Evolutionary conservation across 2,113 vertebrate species (phyloP).

Genomic region (Festucalex cinctus): DNA sequence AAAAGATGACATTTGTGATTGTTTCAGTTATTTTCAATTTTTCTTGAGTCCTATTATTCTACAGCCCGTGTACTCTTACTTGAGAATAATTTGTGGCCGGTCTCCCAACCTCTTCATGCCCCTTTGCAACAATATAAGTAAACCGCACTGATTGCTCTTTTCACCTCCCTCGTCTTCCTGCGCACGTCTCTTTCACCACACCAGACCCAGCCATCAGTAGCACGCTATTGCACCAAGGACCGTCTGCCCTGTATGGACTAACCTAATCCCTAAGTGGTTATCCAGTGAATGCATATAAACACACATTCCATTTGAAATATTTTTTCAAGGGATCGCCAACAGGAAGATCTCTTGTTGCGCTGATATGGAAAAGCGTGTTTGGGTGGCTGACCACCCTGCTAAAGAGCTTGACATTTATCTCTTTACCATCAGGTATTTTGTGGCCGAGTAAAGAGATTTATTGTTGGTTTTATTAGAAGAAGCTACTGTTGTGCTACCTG

Average conservation of each 20-base stretch:
- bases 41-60: too few species aligned
- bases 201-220: constrained; percentile 33
- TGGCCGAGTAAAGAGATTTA: constrained; percentile 2
- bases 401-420: constrained; percentile 34
- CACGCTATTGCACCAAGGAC: constrained; percentile 3
- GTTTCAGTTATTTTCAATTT: too few species aligned
- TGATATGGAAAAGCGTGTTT: constrained; percentile 47
- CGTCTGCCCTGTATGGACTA: neutral
- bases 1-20: too few species aligned
- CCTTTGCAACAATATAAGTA: constrained; percentile 9
- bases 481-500: constrained; percentile 9
- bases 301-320: constrained; percentile 16
- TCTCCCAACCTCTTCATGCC: constrained; percentile 10
- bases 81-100: too few species aligned
- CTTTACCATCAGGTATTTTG: constrained; percentile 25
- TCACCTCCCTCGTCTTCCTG: constrained; percentile 6
- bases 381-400: constrained; percentile 42
- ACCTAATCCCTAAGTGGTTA: constrained; percentile 35
- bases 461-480: constrained; percentile 7
- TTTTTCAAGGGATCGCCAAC: constrained; percentile 24
- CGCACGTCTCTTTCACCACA: constrained; percentile 32
- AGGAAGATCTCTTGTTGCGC: neutral
- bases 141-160: constrained; percentile 3
- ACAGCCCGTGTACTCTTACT: too few species aligned
- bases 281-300: constrained; percentile 20